A percentile compares a stretch with the other conserved stretches of the same genome.
Conservation (phyloP, 1,140 invertebrate genomes). For the Oryctes rhinoceros region DNA sequence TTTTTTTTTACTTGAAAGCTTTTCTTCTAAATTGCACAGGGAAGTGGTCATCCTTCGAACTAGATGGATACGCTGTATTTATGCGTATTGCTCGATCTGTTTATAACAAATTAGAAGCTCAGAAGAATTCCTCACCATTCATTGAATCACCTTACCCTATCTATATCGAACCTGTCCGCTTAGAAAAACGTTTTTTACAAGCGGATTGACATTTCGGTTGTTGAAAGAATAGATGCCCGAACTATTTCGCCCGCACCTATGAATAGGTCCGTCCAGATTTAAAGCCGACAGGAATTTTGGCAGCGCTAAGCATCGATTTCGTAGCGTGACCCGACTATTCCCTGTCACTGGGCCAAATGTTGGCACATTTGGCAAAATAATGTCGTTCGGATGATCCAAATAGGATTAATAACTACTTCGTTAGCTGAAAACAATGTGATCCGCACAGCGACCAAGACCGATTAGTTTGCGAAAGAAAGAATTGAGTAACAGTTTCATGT, state of each 20-base stretch:
- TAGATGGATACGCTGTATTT: too few relatives aligned
- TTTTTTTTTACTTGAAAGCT: too few relatives aligned
- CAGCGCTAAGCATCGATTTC: conserved; percentile 14
- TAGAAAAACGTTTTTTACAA: neutral
- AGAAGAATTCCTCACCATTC: too few relatives aligned
- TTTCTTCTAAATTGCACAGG: too few relatives aligned
- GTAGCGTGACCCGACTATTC: neutral
- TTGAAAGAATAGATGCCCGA: neutral
- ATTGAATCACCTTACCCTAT: too few relatives aligned
- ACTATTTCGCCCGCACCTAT: conserved; percentile 12
- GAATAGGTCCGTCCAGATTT: conserved; percentile 14
- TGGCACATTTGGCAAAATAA: conserved; percentile 33
- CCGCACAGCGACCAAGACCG: too few relatives aligned
- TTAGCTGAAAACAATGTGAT: neutral
- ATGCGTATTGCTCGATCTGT: too few relatives aligned
- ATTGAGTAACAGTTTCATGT: too few relatives aligned
- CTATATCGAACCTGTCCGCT: too few relatives aligned
- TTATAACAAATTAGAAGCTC: too few relatives aligned
- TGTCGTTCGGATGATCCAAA: neutral
- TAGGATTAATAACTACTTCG: conserved; percentile 1
- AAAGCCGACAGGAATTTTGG: conserved; percentile 27
- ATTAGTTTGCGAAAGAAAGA: too few relatives aligned
- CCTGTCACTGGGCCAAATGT: conserved; percentile 36
- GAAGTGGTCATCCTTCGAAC: too few relatives aligned
- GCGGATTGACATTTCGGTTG: neutral